These are phyloP conservation scores for Saccostrea cuccullata DNA, from an alignment of 1,140 invertebrate species.

Conservation along the genomic window DNA sequence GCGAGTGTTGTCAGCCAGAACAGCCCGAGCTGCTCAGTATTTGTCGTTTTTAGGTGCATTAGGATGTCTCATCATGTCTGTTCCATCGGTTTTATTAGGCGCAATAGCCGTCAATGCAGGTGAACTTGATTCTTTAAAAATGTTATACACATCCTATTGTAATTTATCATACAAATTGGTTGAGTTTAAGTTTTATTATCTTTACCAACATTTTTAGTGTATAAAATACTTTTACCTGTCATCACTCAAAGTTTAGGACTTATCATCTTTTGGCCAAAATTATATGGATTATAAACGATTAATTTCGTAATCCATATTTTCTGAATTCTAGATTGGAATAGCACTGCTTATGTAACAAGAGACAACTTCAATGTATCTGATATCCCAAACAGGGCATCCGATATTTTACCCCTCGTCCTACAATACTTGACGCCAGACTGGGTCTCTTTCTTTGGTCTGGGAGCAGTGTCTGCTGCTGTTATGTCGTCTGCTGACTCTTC, in stretches of 20 bases:
- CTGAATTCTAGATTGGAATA: constrained; percentile 90
- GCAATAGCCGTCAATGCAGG: constrained; percentile 96
- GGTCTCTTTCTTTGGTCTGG: constrained; percentile 97
- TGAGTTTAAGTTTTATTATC: no score
- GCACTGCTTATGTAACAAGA: constrained; percentile 85
- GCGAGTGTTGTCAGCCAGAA: constrained; percentile 96
- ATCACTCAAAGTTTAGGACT: no score
- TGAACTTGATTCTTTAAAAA: no score
- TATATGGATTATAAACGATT: no score
- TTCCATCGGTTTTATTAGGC: constrained; percentile 97
- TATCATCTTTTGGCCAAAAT: no score
- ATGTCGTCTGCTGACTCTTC: constrained; percentile 99
- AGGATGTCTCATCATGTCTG: constrained; percentile 96
- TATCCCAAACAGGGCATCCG: not conserved
- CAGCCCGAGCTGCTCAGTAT: constrained; percentile 92
- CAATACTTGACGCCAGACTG: constrained; percentile 95
- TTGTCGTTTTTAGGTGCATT: constrained; percentile 96
- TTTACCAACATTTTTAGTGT: no score
- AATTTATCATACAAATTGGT: not conserved
- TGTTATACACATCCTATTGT: no score
- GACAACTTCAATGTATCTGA: constrained; percentile 80
- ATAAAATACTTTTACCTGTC: no score
- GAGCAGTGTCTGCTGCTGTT: constrained; percentile 98
- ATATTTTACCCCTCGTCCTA: constrained; percentile 93
- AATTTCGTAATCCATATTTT: not conserved